Evolutionary conservation across 2,113 vertebrate species (phyloP), one percentile per base, ranked within the genome.

Genomic region (Callopanchax toddi): DNA sequence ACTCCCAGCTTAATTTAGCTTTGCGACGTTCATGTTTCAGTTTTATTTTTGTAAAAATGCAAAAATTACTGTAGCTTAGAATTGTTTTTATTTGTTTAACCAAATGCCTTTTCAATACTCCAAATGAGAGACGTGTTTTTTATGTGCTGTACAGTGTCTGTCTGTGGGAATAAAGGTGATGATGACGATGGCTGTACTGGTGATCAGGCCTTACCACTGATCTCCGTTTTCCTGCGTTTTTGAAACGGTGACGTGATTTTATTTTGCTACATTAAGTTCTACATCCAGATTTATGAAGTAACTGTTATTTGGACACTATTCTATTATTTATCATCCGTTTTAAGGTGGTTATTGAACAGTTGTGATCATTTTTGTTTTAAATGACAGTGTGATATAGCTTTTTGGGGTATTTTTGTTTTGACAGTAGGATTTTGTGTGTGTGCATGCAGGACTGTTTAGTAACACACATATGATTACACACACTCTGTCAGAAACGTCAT

Each of bases 381-480:
- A 54, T 52, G 37, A 5, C 65, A 54, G 56, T 54, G 76, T 76
- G 37, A 18, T 60, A 3, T 18, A 1, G 4, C 1, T 32, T 32
- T 32, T 32, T 6, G 29, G 29, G 29, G 29, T 2, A 1, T 32
- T 32, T 32, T 52, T 39, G 51, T 50, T 3, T 17, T 1, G 42
- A 60, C 22, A 61, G 36, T 55, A 32, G 44, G 70, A 60, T 51
- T 26, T 32, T 64, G 21, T 55, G 36, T 58, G 22, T 71, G 46
- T 85, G 84, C 82, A 84, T 86, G 83, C 34, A 54, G 36, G 44
- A 36, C 22, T 63, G n/a, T n/a, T 62, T 79, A 34, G 20, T 64
- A 65, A 45, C 50, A 43, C 58, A 50, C 60, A 22, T 42, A 64
- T 21, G 56, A 5, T 51, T 57, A 71, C 65, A 67, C 17, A 11